Evolutionary conservation across 2,113 vertebrate species (phyloP).

Genomic region (Nanorana parkeri): DNA sequence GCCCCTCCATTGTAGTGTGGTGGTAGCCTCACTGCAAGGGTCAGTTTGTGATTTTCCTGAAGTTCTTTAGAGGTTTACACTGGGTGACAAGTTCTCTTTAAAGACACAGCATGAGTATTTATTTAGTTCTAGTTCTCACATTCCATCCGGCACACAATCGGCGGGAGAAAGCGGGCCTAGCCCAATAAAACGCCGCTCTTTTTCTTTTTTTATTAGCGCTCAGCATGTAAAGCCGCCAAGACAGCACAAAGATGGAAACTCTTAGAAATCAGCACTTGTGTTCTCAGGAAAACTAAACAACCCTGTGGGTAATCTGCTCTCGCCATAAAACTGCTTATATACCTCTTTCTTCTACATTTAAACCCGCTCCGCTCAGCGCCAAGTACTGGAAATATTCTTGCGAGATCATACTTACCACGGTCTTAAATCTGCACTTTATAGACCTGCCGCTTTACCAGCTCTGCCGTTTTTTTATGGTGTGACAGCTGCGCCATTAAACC

Average conservation of each 20-base stretch:
- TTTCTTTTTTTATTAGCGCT: slow-evolving; percentile 12
- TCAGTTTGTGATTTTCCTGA: no score
- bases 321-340: not conserved
- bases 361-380: not conserved
- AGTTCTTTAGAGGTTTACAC: no score
- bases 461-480: slow-evolving; percentile 8
- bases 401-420: not conserved
- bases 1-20: no score
- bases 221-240: not conserved
- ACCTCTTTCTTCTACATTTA: not conserved
- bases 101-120: no score
- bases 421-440: slow-evolving; percentile 18
- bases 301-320: not conserved
- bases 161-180: not conserved
- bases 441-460: not conserved
- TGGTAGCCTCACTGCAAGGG: no score
- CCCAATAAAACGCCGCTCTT: not conserved
- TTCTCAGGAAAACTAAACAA: not conserved
- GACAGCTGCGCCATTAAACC: slow-evolving; percentile 13
- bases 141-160: not conserved
- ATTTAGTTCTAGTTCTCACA: no score
- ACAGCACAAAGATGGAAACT: slow-evolving; percentile 21
- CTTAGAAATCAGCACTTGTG: not conserved
- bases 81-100: no score
- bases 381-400: slow-evolving; percentile 8